Evolutionary conservation across 2,888 invertebrate species (phyloP).

Genomic region (Leptinotarsa tumamoca): DNA sequence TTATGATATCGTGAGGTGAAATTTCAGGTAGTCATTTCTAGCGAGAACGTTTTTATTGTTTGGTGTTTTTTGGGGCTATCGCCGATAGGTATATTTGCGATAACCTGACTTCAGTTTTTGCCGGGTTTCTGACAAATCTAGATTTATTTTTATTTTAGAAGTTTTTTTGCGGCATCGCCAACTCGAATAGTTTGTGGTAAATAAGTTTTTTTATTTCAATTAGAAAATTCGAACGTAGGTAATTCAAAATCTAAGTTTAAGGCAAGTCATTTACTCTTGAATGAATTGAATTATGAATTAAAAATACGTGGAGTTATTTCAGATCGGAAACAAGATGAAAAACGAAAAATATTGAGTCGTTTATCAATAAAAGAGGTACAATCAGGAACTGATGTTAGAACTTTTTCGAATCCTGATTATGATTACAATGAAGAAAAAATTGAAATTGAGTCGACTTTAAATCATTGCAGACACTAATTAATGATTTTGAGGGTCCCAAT

Average conservation of each 20-base stretch:
- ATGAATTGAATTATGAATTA: constrained; percentile 17
- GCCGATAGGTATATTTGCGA: no score
- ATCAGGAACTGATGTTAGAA: background rate
- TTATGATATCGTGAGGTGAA: no score
- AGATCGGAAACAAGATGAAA: constrained; percentile 23
- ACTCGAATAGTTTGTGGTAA: no score
- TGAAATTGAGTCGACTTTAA: background rate
- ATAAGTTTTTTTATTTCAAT: no score
- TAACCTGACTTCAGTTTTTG: no score
- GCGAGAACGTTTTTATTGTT: no score
- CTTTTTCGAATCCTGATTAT: background rate
- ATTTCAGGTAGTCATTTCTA: no score
- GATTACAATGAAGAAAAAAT: background rate
- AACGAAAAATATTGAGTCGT: constrained; percentile 23
- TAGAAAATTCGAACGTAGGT: no score
- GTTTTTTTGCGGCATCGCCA: no score
- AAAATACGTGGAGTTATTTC: constrained; percentile 26
- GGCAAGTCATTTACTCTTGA: background rate
- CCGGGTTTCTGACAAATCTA: no score
- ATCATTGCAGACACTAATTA: background rate
- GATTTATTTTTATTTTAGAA: no score
- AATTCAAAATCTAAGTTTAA: background rate
- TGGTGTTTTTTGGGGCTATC: no score
- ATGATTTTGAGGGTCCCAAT: background rate
- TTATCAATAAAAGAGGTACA: constrained; percentile 18